Percentiles rank a stretch among this genome's conserved stretches.
Conservation (phyloP, 2,888 invertebrate genomes). For the Chesias legatella region DNA sequence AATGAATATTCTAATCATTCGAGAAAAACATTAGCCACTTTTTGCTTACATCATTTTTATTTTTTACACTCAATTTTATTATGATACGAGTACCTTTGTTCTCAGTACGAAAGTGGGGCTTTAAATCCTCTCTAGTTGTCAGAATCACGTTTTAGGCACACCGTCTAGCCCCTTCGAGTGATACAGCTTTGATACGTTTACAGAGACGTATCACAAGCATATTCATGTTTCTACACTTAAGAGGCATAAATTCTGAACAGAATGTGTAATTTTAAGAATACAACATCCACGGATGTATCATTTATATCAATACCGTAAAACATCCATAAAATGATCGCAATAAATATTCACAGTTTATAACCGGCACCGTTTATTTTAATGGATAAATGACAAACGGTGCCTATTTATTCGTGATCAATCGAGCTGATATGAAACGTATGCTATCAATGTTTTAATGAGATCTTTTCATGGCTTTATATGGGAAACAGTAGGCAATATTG, state of each 20-base stretch:
- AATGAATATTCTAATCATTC: too few relatives aligned
- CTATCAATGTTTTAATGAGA: conserved; percentile 7
- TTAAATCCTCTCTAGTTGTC: too few relatives aligned
- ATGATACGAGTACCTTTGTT: too few relatives aligned
- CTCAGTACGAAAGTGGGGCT: too few relatives aligned
- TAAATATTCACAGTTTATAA: conserved; percentile 42
- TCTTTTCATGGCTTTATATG: conserved; percentile 8
- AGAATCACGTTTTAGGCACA: too few relatives aligned
- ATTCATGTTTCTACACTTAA: too few relatives aligned
- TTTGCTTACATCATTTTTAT: too few relatives aligned
- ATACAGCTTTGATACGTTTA: too few relatives aligned
- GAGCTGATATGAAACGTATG: conserved; percentile 15
- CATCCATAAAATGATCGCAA: conserved; percentile 34
- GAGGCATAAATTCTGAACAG: not conserved
- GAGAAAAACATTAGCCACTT: too few relatives aligned
- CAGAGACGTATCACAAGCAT: too few relatives aligned
- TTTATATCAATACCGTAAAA: conserved; percentile 35
- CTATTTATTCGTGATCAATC: conserved; percentile 37
- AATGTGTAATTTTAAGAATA: conserved; percentile 19
- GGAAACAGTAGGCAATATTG: conserved; percentile 1
- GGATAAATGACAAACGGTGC: conserved; percentile 42
- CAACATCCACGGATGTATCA: conserved; percentile 23
- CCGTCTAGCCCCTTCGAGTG: too few relatives aligned
- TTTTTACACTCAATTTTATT: too few relatives aligned
- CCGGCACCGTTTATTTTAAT: conserved; percentile 43